Evolutionary conservation across 1,140 invertebrate species (phyloP), one percentile per base, ranked within the genome.

Genomic region (Drosophila mojavensis): DNA sequence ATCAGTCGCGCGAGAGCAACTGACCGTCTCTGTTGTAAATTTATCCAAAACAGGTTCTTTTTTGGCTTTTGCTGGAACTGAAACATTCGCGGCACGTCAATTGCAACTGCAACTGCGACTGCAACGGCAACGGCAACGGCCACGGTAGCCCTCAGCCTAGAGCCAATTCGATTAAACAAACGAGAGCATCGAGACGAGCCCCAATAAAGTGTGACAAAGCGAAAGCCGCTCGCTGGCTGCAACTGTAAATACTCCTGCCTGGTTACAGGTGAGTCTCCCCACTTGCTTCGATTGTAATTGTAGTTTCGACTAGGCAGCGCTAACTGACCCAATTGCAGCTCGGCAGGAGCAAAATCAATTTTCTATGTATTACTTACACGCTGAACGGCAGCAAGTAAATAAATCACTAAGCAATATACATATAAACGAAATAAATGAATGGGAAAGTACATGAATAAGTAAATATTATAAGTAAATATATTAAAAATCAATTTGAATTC

Each of bases 1-100:
- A 68, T 71, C 79, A 86, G 82, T 86, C 77, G 84, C 76, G 73
- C 74, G 79, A 82, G 76, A 83, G 83, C 83, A 81, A 70, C 75
- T 72, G 83, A 53, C 71, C 79, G 71, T 75, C 71, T 79, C 71
- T 75, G 71, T 65, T 56, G 54, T 54, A 55, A 50, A 71, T 63
- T 65, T 28, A 41, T 15, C 48, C 28, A 15, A 24, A 24, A 30
- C 28, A 47, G 53, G 53, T 10, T n/a, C 20, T 24, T 33, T 48
- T 47, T 56, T 36, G 26, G 1, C 45, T 6, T 47, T 47, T n/a
- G 13, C 11, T 51, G 47, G 5, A 3, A 28, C 15, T 63, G 28
- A 63, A 28, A 24, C 17, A 63, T 11, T 39, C 36, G 24, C 51
- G 41, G 58, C 51, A 51, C 68, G 45, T 58, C 28, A 26, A 62